Evolutionary conservation across 92 coral and sea anemone species (phyloP).

Genomic region (Blastomussa wellsi): DNA sequence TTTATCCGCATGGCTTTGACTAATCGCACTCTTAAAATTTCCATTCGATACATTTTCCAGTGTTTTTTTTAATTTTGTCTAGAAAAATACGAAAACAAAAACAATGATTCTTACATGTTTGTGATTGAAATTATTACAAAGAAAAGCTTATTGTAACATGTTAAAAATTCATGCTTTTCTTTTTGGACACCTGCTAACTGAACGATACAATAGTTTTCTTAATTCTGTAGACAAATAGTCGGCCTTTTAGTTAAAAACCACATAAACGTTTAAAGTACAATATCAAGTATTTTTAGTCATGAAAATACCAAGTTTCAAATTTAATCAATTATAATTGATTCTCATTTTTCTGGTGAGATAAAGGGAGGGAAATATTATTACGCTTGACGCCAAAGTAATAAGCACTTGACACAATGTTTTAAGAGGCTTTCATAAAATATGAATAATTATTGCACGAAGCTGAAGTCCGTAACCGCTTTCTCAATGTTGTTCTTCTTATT

Average conservation of each 20-base stretch:
- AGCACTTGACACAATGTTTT: background rate
- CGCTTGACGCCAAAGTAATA: background rate
- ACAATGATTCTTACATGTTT: background rate
- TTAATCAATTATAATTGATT: conserved; percentile 1
- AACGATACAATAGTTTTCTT: background rate
- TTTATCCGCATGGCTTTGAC: background rate
- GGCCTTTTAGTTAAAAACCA: background rate
- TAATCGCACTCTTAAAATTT: background rate
- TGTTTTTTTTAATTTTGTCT: background rate
- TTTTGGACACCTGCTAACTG: background rate
- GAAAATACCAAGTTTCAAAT: background rate
- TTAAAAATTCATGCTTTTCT: background rate
- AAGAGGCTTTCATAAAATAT: background rate
- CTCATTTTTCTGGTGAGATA: background rate
- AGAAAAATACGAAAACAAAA: background rate
- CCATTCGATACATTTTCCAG: background rate
- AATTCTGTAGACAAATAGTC: background rate
- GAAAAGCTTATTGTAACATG: background rate
- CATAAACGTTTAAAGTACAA: background rate
- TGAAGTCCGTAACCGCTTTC: background rate
- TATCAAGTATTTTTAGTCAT: background rate
- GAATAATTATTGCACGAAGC: background rate
- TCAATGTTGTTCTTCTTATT: no score
- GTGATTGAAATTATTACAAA: background rate
- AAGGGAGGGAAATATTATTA: background rate